These are phyloP conservation scores for Marcusenius ussheri DNA, from an alignment of 2,113 vertebrate species.

Conservation along the genomic window DNA sequence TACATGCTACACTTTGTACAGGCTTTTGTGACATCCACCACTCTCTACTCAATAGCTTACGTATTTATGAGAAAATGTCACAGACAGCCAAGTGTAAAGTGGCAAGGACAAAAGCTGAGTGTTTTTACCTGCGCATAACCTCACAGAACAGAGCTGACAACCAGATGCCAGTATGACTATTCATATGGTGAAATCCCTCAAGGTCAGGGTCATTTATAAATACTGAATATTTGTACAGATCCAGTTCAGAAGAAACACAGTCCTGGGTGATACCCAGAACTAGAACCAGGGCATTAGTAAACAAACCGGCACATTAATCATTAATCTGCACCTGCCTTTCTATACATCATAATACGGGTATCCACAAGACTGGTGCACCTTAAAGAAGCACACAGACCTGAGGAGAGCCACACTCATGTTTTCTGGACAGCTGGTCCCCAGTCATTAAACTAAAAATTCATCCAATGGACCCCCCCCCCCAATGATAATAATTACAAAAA, in stretches of 20 bases:
- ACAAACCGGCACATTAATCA: not conserved
- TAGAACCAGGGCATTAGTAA: not conserved
- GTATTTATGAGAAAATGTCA: not conserved
- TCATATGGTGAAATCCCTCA: conserved; percentile 6
- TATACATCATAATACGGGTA: not conserved
- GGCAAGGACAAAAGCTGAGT: not conserved
- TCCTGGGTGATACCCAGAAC: not conserved
- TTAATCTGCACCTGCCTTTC: not conserved
- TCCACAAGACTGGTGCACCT: not conserved
- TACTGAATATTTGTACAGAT: not conserved
- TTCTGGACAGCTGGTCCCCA: not conserved
- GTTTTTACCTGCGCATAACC: not conserved
- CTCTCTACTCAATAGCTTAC: not conserved
- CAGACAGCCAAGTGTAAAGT: not conserved
- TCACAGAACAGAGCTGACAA: not conserved
- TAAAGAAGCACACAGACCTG: not conserved
- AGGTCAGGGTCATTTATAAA: not conserved
- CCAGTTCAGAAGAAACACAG: not conserved
- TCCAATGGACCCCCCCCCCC: not conserved
- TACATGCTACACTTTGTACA: not conserved
- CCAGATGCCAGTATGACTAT: not conserved
- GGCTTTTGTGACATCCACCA: not conserved
- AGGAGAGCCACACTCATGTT: not conserved
- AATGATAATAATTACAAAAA: too few relatives aligned
- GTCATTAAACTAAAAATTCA: not conserved